These are phyloP conservation scores for Ephydatia muelleri DNA, from an alignment of 37 sponge, comb jelly and placozoan species.

Conservation along the genomic window DNA sequence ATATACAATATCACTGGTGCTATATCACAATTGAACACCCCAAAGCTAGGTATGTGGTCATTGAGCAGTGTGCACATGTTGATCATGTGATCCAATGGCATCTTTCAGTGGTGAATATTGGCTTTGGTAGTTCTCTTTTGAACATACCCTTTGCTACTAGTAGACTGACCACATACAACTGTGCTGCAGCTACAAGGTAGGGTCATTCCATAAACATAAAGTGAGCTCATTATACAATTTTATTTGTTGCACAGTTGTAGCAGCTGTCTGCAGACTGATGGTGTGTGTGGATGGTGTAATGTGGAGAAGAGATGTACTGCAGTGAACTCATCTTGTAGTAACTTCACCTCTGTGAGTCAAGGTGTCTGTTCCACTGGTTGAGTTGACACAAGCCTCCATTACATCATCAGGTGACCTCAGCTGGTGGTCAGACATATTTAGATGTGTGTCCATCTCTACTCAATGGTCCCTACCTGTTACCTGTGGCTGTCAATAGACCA, in stretches of 20 bases:
- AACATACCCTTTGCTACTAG: conserved; percentile 36
- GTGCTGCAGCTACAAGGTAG: conserved; percentile 29
- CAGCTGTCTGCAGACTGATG: conserved; percentile 30
- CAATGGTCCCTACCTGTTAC: conserved; percentile 25
- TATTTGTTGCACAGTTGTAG: conserved; percentile 26
- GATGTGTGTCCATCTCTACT: conserved; percentile 42
- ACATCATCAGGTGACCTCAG: neutral
- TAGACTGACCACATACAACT: conserved; percentile 22
- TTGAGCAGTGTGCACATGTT: neutral
- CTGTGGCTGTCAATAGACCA: conserved; percentile 8
- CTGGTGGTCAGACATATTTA: neutral
- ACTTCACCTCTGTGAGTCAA: neutral
- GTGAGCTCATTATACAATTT: neutral
- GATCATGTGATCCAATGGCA: neutral
- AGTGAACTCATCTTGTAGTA: conserved; percentile 9
- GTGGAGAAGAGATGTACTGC: conserved; percentile 48
- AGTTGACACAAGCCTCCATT: neutral
- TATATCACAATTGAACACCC: neutral
- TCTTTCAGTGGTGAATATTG: conserved; percentile 25
- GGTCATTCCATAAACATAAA: neutral
- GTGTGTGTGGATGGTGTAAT: conserved; percentile 50
- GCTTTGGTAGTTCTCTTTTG: conserved; percentile 32
- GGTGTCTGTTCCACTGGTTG: neutral
- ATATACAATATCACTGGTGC: neutral
- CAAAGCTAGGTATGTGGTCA: neutral